phyloP scores from a whole-genome alignment of 2,888 invertebrate species.

The Prosopocoilus inquinatus region DNA sequence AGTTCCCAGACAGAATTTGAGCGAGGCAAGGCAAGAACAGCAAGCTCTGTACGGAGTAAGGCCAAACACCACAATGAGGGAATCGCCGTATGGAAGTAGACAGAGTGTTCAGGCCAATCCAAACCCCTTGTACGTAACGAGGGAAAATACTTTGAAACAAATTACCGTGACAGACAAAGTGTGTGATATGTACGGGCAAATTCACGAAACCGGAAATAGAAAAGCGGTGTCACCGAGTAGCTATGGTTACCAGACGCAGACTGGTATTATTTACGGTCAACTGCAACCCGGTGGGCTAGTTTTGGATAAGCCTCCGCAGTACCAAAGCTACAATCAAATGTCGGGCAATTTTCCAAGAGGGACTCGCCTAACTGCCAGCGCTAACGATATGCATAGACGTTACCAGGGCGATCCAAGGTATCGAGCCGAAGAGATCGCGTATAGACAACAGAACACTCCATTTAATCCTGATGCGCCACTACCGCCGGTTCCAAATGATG shows the following conservation, averaged over 20 bases:
- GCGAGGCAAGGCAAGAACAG: conserved; percentile 10
- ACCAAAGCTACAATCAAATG: conserved; percentile 34
- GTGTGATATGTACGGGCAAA: conserved; percentile 50
- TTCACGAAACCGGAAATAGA: conserved; percentile 41
- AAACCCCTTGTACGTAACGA: conserved; percentile 28
- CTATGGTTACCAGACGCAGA: conserved; percentile 32
- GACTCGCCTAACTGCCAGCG: conserved; percentile 47
- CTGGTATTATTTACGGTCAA: conserved; percentile 47
- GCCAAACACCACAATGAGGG: conserved; percentile 9
- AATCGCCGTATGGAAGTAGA: conserved; percentile 24
- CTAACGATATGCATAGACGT: conserved; percentile 46
- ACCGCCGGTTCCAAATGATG: conserved; percentile 46
- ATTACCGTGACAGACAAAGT: conserved; percentile 45
- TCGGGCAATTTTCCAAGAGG: conserved; percentile 43
- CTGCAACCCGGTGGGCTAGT: conserved; percentile 35
- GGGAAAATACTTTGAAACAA: conserved; percentile 24
- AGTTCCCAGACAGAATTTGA: conserved; percentile 9
- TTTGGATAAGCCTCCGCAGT: conserved; percentile 27
- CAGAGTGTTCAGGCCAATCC: conserved; percentile 12
- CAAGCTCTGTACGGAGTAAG: conserved; percentile 14
- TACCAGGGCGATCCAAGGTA: conserved; percentile 20
- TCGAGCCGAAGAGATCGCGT: conserved; percentile 10
- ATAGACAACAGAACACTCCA: conserved; percentile 10
- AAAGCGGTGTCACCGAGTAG: conserved; percentile 19
- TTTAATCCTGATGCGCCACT: conserved; percentile 46